A percentile compares a stretch with the other conserved stretches of the same genome.
Evolutionary conservation across 2,888 invertebrate species (phyloP).

Genomic region (Brachyopa scutellaris): DNA sequence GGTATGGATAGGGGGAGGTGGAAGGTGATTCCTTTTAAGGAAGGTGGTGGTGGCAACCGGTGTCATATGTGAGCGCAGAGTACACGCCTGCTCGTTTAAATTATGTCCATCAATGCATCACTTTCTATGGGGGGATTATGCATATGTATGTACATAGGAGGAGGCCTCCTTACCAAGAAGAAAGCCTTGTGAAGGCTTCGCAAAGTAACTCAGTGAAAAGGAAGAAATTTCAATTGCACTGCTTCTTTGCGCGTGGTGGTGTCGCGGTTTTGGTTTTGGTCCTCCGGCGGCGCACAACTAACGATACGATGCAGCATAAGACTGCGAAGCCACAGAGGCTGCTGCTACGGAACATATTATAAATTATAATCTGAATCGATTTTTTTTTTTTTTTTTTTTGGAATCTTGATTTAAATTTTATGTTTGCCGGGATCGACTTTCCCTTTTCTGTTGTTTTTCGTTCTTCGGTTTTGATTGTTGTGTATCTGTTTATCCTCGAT

Average conservation of each 20-base stretch:
- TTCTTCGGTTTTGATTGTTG: background rate
- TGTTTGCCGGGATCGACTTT: constrained; percentile 60
- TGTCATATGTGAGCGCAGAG: constrained; percentile 32
- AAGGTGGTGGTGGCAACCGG: constrained; percentile 37
- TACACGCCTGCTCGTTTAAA: constrained; percentile 53
- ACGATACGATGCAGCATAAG: constrained; percentile 29
- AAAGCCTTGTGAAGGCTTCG: constrained; percentile 55
- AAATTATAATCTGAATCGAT: constrained; percentile 71
- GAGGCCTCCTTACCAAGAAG: constrained; percentile 18
- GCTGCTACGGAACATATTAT: constrained; percentile 53
- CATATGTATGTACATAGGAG: background rate
- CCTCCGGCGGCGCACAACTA: constrained; percentile 62
- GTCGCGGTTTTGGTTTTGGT: constrained; percentile 46
- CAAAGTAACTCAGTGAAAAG: constrained; percentile 8
- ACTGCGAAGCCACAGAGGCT: constrained; percentile 3
- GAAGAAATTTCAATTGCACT: constrained; percentile 57
- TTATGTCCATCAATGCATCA: constrained; percentile 79
- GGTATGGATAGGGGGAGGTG: background rate
- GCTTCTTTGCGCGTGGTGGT: constrained; percentile 32
- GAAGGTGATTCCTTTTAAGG: constrained; percentile 61
- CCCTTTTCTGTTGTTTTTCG: constrained; percentile 51
- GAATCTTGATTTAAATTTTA: constrained; percentile 72
- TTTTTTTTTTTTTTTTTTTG: too few species aligned
- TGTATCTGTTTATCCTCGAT: constrained; percentile 39
- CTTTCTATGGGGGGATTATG: constrained; percentile 74